Conservation (phyloP, 2,888 invertebrate genomes). For the Schizotus pectinicornis region DNA sequence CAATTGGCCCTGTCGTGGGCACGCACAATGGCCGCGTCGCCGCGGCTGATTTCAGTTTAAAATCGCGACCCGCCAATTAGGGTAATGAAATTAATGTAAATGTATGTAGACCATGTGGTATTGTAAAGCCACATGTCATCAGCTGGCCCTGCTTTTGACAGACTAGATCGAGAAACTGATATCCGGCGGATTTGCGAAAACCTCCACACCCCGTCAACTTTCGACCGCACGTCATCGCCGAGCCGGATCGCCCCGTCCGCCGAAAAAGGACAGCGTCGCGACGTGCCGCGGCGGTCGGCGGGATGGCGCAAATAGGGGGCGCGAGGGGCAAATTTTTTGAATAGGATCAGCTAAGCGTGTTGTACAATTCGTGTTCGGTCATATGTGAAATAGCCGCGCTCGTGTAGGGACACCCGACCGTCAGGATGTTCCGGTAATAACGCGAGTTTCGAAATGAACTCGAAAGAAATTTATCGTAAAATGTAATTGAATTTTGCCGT, state of each 20-base stretch:
- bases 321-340: slow-evolving; percentile 54
- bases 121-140: slow-evolving; percentile 54
- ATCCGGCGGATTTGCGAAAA: slow-evolving; percentile 41
- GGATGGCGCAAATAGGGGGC: slow-evolving; percentile 10
- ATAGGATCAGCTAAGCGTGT: slow-evolving; percentile 71
- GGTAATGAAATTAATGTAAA: slow-evolving; percentile 56
- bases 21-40: slow-evolving; percentile 19
- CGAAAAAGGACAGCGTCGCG: slow-evolving; percentile 1
- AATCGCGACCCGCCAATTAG: slow-evolving; percentile 43
- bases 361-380: slow-evolving; percentile 69
- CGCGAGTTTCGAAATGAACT: slow-evolving; percentile 56
- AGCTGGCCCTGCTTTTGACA: slow-evolving; percentile 44
- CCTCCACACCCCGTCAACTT: slow-evolving; percentile 25
- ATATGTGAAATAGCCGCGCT: slow-evolving; percentile 68
- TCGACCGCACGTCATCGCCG: slow-evolving; percentile 20
- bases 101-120: slow-evolving; percentile 52
- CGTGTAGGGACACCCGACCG: slow-evolving; percentile 42
- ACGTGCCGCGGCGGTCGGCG: neutral
- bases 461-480: slow-evolving; percentile 48
- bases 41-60: slow-evolving; percentile 27
- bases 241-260: neutral
- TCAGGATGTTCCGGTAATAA: slow-evolving; percentile 43
- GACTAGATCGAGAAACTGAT: slow-evolving; percentile 46
- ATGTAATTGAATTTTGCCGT: slow-evolving; percentile 55
- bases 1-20: slow-evolving; percentile 26